Evolutionary conservation across 2,113 vertebrate genomes (phyloP).

Genomic region (Parotia lawesii): DNA sequence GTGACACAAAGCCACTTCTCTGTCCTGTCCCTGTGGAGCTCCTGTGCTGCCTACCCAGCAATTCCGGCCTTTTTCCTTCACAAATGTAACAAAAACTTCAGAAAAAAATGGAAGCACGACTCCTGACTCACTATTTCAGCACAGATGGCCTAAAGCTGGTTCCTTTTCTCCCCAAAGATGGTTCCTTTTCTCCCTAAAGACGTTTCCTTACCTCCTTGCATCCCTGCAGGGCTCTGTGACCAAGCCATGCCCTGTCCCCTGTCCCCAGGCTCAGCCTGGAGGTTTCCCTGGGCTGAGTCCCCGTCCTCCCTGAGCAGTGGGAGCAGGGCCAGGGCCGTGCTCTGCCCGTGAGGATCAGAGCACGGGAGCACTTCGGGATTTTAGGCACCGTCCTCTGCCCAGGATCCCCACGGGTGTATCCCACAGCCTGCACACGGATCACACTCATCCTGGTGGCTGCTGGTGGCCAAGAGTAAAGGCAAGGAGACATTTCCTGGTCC

Average conservation of each 20-base stretch:
- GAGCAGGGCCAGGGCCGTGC: neutral
- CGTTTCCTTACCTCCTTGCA: neutral
- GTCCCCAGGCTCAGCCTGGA: neutral
- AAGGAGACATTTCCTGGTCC: neutral
- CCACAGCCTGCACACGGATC: neutral
- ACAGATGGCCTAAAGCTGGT: neutral
- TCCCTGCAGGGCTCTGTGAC: neutral
- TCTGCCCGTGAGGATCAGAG: rapidly evolving
- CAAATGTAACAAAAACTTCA: neutral
- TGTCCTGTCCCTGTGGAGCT: neutral
- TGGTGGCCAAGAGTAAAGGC: neutral
- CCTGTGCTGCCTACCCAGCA: neutral
- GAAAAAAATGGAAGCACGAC: neutral
- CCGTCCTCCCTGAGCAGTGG: neutral
- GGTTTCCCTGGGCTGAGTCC: neutral
- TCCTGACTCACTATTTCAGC: neutral
- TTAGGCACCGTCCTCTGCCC: neutral
- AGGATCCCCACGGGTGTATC: neutral
- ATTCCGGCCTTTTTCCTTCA: neutral
- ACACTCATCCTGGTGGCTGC: neutral
- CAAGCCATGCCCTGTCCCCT: neutral
- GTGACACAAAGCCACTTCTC: neutral
- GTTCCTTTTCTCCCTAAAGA: neutral
- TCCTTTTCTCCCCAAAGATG: neutral
- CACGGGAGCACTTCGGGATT: neutral